These are phyloP conservation scores for Nesoenas mayeri DNA, from an alignment of 2,113 vertebrate species.

Conservation along the genomic window DNA sequence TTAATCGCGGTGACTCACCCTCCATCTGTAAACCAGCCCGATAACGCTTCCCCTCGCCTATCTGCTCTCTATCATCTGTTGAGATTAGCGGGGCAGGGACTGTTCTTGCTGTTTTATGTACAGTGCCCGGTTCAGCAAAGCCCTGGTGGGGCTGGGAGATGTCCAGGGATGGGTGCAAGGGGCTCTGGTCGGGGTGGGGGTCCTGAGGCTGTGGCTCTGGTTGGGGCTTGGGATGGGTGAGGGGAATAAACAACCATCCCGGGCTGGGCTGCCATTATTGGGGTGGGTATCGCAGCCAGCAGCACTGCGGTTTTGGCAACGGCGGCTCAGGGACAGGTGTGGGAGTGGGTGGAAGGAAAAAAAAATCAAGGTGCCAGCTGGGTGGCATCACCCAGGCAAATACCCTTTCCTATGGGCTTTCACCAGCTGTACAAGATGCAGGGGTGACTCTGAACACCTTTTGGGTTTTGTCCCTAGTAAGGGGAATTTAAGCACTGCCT, in stretches of 20 bases:
- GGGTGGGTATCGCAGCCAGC: not conserved
- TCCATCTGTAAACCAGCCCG: constrained; percentile 10
- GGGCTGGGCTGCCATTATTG: not conserved
- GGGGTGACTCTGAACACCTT: not conserved
- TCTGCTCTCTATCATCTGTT: not conserved
- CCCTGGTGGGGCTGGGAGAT: not conserved
- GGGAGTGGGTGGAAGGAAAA: not conserved
- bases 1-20: constrained; percentile 40
- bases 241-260: not conserved
- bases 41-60: not conserved
- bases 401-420: not conserved
- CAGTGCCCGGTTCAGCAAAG: not conserved
- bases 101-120: not conserved
- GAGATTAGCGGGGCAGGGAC: not conserved
- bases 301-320: not conserved
- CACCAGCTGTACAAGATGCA: accelerated
- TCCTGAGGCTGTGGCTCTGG: accelerated
- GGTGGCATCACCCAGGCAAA: not conserved
- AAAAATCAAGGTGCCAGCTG: not conserved
- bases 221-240: not conserved
- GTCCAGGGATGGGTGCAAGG: not conserved
- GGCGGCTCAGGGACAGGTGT: not conserved
- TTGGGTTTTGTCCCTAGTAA: not conserved
- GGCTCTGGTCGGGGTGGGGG: not conserved
- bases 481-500: not conserved